These are phyloP conservation scores for Pantelozetes paolii DNA, from an alignment of 2,888 invertebrate species.

Conservation along the genomic window DNA sequence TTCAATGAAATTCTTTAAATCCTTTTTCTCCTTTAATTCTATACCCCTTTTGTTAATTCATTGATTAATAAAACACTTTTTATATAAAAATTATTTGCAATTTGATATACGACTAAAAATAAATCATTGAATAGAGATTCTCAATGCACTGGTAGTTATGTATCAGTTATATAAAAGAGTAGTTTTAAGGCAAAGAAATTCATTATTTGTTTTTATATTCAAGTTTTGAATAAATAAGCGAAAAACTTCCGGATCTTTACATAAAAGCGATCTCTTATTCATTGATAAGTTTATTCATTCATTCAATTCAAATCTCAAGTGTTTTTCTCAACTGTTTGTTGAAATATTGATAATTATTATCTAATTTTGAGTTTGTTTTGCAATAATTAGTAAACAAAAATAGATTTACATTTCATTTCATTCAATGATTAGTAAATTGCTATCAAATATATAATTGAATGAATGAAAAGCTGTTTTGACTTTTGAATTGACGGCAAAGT, in stretches of 20 bases:
- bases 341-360: too few species aligned
- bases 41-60: too few species aligned
- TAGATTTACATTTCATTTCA: background rate
- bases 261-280: background rate
- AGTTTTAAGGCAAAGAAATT: background rate
- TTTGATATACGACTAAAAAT: background rate
- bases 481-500: too few species aligned
- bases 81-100: background rate
- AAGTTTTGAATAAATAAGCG: background rate
- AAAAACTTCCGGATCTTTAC: background rate
- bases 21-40: too few species aligned
- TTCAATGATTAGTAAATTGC: background rate
- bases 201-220: background rate
- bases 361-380: too few species aligned
- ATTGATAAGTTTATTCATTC: background rate
- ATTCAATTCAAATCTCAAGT: too few species aligned
- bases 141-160: too few species aligned
- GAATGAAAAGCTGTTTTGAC: too few species aligned
- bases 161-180: too few species aligned
- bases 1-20: too few species aligned
- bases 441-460: conserved; percentile 13
- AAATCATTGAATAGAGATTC: background rate
- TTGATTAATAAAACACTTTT: background rate
- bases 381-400: too few species aligned
- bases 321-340: background rate